These are phyloP conservation scores for Hydrolagus colliei DNA, from an alignment of 2,797 vertebrate genomes.

Conservation along the genomic window DNA sequence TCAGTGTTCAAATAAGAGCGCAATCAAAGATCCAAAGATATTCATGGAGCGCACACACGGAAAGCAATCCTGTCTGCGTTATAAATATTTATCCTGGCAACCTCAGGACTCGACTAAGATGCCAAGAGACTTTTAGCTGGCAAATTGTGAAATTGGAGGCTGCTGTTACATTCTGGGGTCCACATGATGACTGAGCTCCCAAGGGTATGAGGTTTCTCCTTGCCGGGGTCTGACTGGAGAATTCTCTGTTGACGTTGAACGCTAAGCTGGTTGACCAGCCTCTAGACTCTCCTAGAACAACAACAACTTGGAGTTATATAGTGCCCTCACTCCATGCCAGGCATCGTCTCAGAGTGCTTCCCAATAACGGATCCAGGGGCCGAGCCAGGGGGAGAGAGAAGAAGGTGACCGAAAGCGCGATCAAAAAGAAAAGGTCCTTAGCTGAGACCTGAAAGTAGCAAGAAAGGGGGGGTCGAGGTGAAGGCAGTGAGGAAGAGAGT, in stretches of 20 bases:
- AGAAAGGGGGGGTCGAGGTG: too few species aligned
- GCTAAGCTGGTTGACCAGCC: background rate
- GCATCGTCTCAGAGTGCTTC: too few species aligned
- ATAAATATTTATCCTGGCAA: slow-evolving; percentile 25
- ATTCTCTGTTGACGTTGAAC: background rate
- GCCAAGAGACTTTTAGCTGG: slow-evolving; percentile 23
- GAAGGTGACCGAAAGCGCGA: too few species aligned
- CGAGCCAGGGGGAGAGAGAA: too few species aligned
- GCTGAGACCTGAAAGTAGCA: too few species aligned
- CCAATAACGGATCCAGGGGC: too few species aligned
- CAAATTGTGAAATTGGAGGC: slow-evolving; percentile 16
- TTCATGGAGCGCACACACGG: slow-evolving; percentile 2
- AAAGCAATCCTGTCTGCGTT: slow-evolving; percentile 4
- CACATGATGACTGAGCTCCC: background rate
- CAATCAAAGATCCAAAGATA: slow-evolving; percentile 30
- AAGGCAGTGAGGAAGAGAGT: too few species aligned
- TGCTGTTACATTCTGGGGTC: background rate
- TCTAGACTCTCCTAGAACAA: background rate
- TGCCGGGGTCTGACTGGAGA: background rate
- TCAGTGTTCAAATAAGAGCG: slow-evolving; percentile 26
- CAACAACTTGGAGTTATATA: too few species aligned
- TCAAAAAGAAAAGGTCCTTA: too few species aligned
- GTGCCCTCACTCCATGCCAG: too few species aligned
- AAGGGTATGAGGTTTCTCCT: background rate
- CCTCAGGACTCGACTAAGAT: background rate